A percentile compares a stretch with the other conserved stretches of the same genome.
Evolutionary conservation across 2,113 vertebrate genomes (phyloP).

Genomic region (Rallus limicola): DNA sequence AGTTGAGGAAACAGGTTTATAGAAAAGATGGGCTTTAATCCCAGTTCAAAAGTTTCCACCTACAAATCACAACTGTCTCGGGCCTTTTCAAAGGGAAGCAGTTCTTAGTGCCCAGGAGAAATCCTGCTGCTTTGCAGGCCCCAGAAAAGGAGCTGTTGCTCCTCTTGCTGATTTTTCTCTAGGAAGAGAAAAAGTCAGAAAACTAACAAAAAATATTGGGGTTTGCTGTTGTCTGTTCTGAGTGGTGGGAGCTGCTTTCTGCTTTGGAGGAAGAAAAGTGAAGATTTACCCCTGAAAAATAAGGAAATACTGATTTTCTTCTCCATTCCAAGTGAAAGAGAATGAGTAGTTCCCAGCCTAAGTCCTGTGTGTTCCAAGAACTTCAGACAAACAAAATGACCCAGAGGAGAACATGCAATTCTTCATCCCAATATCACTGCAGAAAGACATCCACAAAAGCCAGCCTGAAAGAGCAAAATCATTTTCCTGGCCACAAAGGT

Average conservation of each 20-base stretch:
- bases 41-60: background rate
- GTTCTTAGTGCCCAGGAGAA: background rate
- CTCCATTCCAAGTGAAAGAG: background rate
- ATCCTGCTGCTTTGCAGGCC: background rate
- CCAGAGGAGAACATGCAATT: background rate
- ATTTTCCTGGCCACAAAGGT: background rate
- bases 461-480: fast-evolving
- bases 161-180: background rate
- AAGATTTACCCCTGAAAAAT: background rate
- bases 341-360: background rate
- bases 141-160: background rate
- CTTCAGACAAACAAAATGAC: background rate
- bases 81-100: background rate
- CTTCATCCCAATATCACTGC: background rate
- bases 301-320: background rate
- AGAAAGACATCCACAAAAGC: background rate
- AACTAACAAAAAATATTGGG: background rate
- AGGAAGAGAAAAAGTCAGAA: background rate
- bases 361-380: background rate
- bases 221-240: background rate
- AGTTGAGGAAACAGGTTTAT: background rate
- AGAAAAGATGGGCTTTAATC: background rate
- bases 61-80: background rate
- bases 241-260: background rate
- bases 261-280: background rate